Evolutionary conservation across 2,113 vertebrate species (phyloP).

Genomic region (Gobius niger): DNA sequence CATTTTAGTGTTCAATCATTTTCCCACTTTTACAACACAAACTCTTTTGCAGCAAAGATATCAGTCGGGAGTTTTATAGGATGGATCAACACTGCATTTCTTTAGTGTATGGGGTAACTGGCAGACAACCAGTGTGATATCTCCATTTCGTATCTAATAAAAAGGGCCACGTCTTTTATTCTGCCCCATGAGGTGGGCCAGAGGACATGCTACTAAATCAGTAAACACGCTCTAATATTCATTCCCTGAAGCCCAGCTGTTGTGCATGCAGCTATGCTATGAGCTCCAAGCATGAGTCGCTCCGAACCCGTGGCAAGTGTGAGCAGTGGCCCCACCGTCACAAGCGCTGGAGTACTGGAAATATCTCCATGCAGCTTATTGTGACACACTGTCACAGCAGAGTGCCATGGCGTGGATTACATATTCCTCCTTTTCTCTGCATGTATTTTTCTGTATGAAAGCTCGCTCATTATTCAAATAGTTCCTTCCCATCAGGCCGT

Average conservation of each 20-base stretch:
- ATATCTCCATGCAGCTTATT: constrained; percentile 53
- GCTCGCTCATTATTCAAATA: constrained; percentile 67
- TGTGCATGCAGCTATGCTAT: constrained; percentile 36
- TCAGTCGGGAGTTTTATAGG: too few species aligned
- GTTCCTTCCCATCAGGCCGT: constrained; percentile 53
- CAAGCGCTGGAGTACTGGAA: constrained; percentile 42
- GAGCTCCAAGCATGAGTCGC: constrained; percentile 60
- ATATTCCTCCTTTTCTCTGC: constrained; percentile 41
- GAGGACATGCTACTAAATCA: constrained; percentile 51
- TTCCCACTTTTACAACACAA: not conserved
- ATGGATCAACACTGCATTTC: not conserved
- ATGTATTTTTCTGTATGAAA: constrained; percentile 70
- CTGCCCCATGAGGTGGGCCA: constrained; percentile 44
- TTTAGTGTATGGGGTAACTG: constrained; percentile 24
- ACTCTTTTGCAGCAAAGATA: too few species aligned
- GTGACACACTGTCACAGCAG: constrained; percentile 24
- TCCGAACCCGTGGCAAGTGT: constrained; percentile 65
- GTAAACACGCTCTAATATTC: constrained; percentile 35
- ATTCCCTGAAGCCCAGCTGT: constrained; percentile 64
- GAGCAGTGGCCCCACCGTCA: constrained; percentile 43
- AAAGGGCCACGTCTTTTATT: constrained; percentile 35
- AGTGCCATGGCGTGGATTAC: constrained; percentile 51
- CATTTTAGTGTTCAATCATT: too few species aligned
- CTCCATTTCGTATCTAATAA: constrained; percentile 32
- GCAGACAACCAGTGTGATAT: constrained; percentile 57